A percentile compares a stretch with the other conserved stretches of the same genome.
Evolutionary conservation across 1,140 invertebrate species (phyloP).

Genomic region (Yoshiicerus persimilis): DNA sequence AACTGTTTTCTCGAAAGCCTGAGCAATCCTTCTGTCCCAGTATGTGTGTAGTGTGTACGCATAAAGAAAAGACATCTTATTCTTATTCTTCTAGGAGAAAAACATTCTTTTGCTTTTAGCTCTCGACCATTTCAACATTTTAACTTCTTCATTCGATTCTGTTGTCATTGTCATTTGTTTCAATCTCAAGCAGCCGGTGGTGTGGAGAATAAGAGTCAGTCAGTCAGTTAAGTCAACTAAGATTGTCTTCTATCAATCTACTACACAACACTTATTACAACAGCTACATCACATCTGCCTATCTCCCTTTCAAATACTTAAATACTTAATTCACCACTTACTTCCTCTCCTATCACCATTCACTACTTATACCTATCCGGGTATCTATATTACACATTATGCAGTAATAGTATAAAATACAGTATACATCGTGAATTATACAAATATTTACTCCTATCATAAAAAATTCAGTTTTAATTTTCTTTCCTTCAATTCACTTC

Average conservation of each 20-base stretch:
- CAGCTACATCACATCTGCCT: background rate
- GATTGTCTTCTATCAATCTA: background rate
- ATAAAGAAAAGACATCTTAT: constrained; percentile 40
- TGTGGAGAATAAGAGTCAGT: background rate
- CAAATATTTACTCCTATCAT: background rate
- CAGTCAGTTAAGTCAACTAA: background rate
- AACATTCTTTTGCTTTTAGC: constrained; percentile 45
- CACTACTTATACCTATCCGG: background rate
- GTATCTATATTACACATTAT: background rate
- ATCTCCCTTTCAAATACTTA: background rate
- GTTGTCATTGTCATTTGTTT: constrained; percentile 19
- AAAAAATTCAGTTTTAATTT: background rate
- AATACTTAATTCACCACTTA: background rate
- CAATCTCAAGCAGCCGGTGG: background rate
- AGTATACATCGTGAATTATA: background rate
- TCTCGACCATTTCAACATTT: constrained; percentile 32
- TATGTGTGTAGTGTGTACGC: background rate
- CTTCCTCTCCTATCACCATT: background rate
- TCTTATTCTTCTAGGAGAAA: constrained; percentile 14
- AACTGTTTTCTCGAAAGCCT: background rate
- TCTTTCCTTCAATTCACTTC: background rate
- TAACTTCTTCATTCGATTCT: constrained; percentile 19
- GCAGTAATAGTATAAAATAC: too few relatives aligned
- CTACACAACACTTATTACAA: background rate
- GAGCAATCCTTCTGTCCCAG: background rate